Evolutionary conservation across 2,888 invertebrate genomes (phyloP).

Genomic region (Phengaris arion): DNA sequence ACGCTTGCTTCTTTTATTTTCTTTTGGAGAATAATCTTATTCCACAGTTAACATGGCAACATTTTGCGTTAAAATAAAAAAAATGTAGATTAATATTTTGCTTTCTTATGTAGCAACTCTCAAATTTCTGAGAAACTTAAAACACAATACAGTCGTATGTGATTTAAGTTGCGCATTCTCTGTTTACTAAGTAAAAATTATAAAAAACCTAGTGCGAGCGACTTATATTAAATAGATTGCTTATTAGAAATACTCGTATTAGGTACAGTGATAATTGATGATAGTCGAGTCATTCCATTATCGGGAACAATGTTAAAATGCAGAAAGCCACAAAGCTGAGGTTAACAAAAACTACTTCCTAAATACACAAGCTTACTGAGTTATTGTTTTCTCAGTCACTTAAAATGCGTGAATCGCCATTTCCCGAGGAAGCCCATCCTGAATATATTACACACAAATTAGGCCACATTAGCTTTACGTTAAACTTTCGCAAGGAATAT

Average conservation of each 20-base stretch:
- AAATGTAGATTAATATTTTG: too few species aligned
- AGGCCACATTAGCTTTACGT: slow-evolving; percentile 1
- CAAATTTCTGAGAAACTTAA: too few species aligned
- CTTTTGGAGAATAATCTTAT: background rate
- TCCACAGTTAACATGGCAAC: background rate
- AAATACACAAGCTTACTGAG: background rate
- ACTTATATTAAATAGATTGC: too few species aligned
- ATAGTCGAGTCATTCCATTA: slow-evolving; percentile 5
- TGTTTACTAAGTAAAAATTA: too few species aligned
- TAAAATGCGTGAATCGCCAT: slow-evolving; percentile 21
- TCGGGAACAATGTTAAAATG: background rate
- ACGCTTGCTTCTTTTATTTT: background rate
- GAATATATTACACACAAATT: slow-evolving; percentile 23
- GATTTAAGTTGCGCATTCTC: too few species aligned
- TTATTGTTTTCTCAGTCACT: slow-evolving; percentile 24
- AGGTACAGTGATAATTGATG: background rate
- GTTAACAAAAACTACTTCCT: slow-evolving; percentile 16
- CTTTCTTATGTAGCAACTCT: too few species aligned
- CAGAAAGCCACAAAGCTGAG: background rate
- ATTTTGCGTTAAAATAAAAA: background rate
- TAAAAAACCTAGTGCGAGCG: too few species aligned
- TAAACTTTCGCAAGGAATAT: slow-evolving; percentile 19
- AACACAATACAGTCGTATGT: too few species aligned
- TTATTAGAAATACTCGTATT: too few species aligned
- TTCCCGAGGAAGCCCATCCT: background rate